phyloP scores from a whole-genome alignment of 2,888 invertebrate species.

The Drosophila nr. perissopoda region DNA sequence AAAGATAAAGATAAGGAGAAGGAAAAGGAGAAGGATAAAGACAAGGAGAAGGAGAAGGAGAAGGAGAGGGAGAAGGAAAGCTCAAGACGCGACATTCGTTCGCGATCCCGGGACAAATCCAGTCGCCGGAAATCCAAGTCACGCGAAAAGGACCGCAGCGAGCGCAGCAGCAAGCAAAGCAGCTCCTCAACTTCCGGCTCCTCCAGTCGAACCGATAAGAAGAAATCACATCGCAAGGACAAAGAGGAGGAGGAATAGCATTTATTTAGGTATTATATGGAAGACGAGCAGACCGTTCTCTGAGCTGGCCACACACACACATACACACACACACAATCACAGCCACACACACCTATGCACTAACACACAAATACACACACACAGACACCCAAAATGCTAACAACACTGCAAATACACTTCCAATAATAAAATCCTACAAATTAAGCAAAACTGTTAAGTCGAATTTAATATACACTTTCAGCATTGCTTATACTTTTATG shows the following conservation, averaged over 20 bases:
- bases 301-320: constrained; percentile 39
- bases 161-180: constrained; percentile 71
- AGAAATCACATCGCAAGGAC: constrained; percentile 90
- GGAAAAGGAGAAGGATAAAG: constrained; percentile 43
- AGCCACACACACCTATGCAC: constrained; percentile 9
- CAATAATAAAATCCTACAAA: constrained; percentile 53
- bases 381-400: constrained; percentile 18
- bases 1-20: constrained; percentile 53
- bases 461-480: not conserved
- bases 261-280: constrained; percentile 63
- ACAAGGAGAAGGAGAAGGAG: constrained; percentile 45
- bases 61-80: constrained; percentile 58
- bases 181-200: constrained; percentile 56
- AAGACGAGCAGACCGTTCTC: constrained; percentile 45
- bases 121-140: constrained; percentile 87
- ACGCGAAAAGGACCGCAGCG: constrained; percentile 87
- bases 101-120: constrained; percentile 89
- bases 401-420: constrained; percentile 49
- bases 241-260: constrained; percentile 90
- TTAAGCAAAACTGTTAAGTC: constrained; percentile 18
- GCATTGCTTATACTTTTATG: not conserved
- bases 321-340: constrained; percentile 12
- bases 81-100: constrained; percentile 85
- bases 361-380: not conserved
- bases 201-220: constrained; percentile 86